These are phyloP conservation scores for Lamellibrachia satsuma DNA, from an alignment of 2,888 invertebrate species.

Conservation along the genomic window DNA sequence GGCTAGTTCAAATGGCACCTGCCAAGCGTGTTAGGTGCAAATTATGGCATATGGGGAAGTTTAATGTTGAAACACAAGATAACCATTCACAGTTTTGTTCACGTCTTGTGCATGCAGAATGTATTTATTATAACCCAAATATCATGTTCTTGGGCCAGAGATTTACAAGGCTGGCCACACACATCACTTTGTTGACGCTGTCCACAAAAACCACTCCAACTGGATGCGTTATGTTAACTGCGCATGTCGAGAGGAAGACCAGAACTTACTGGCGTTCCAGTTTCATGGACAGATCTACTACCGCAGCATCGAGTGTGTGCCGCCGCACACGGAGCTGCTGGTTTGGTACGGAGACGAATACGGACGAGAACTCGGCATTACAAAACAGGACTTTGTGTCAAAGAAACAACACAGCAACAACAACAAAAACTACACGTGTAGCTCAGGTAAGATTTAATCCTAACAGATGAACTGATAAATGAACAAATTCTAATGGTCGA, in stretches of 20 bases:
- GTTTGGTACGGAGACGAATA: constrained; percentile 18
- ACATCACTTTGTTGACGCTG: neutral
- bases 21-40: too few species aligned
- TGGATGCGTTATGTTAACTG: neutral
- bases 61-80: too few species aligned
- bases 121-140: too few species aligned
- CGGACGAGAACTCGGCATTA: constrained; percentile 21
- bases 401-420: neutral
- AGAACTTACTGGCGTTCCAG: neutral
- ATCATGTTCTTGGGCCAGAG: neutral
- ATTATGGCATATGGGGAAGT: too few species aligned
- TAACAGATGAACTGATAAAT: too few species aligned
- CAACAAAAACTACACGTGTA: neutral
- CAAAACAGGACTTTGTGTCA: constrained; percentile 1
- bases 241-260: neutral
- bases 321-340: neutral
- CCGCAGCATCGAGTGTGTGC: neutral
- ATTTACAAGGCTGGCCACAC: neutral
- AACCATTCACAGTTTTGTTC: too few species aligned
- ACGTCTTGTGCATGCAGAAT: too few species aligned
- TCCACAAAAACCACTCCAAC: neutral
- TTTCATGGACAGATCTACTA: neutral
- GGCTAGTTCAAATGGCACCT: too few species aligned
- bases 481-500: too few species aligned
- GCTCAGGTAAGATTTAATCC: neutral